Evolutionary conservation across 1,140 invertebrate species (phyloP).

Genomic region (Hylaeus volcanicus): DNA sequence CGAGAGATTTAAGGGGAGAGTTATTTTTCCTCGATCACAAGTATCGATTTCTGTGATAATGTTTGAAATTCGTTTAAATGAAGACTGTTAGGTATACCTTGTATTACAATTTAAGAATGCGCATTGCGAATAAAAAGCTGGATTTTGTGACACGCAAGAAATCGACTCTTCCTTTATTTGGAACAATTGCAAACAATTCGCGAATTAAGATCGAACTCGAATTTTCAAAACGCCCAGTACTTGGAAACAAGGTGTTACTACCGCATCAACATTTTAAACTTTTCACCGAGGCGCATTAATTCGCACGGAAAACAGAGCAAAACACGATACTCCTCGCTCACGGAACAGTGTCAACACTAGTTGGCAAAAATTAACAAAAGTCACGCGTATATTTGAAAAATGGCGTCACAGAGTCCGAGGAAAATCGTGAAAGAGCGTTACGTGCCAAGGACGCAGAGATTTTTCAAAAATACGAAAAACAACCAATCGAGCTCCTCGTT

Average conservation of each 20-base stretch:
- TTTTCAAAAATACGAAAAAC: conserved; percentile 21
- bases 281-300: conserved; percentile 9
- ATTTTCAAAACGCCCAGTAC: neutral
- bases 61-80: no score
- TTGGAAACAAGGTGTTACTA: conserved; percentile 8
- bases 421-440: neutral
- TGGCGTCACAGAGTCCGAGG: neutral
- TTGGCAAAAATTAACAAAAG: neutral
- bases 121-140: no score
- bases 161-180: no score
- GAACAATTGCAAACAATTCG: no score
- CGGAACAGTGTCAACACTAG: neutral
- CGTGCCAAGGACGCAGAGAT: neutral
- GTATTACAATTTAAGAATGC: no score
- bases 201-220: no score
- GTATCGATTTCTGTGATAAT: no score
- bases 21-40: no score
- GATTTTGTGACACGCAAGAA: no score
- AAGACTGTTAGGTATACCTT: no score
- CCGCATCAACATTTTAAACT: neutral
- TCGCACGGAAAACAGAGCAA: neutral
- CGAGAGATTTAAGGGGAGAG: no score
- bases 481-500: conserved; percentile 30
- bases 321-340: conserved; percentile 7
- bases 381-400: neutral